These are phyloP conservation scores for Amblyteles armatorius DNA, from an alignment of 2,888 invertebrate species.

Conservation along the genomic window DNA sequence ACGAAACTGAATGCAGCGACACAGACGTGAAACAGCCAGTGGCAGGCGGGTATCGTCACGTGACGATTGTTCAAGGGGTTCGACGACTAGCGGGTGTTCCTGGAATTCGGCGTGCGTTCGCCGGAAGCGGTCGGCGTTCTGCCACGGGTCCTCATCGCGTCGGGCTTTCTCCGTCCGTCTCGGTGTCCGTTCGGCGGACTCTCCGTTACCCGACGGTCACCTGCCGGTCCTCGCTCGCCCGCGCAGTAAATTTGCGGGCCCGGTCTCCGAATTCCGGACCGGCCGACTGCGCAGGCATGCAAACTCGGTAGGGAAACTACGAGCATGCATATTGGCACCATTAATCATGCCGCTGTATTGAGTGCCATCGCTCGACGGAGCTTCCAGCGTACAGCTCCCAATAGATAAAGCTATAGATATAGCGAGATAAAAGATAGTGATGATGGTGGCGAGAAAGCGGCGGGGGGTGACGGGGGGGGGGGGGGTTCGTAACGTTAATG, in stretches of 20 bases:
- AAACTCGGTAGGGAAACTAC: constrained; percentile 70
- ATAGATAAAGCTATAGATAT: constrained; percentile 55
- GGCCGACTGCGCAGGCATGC: constrained; percentile 44
- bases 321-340: constrained; percentile 79
- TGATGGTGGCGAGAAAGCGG: constrained; percentile 24
- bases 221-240: constrained; percentile 62
- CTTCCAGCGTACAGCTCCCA: constrained; percentile 34
- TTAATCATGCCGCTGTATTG: constrained; percentile 79
- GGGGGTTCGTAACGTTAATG: constrained; percentile 54
- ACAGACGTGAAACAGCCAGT: constrained; percentile 26
- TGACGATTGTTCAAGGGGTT: constrained; percentile 47
- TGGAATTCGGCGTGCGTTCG: constrained; percentile 46
- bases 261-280: constrained; percentile 61
- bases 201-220: constrained; percentile 53
- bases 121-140: constrained; percentile 36
- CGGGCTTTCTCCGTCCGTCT: constrained; percentile 43
- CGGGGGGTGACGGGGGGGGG: neutral
- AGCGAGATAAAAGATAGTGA: constrained; percentile 35
- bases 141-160: constrained; percentile 15
- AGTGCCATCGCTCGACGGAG: constrained; percentile 70
- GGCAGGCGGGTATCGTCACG: neutral
- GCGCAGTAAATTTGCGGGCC: constrained; percentile 60
- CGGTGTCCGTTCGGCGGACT: constrained; percentile 3
- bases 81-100: constrained; percentile 21
- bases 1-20: constrained; percentile 6